Percentiles rank a stretch among this genome's conserved stretches.
Evolutionary conservation across 2,113 vertebrate genomes (phyloP).

Genomic region (Rhinichthys klamathensis): DNA sequence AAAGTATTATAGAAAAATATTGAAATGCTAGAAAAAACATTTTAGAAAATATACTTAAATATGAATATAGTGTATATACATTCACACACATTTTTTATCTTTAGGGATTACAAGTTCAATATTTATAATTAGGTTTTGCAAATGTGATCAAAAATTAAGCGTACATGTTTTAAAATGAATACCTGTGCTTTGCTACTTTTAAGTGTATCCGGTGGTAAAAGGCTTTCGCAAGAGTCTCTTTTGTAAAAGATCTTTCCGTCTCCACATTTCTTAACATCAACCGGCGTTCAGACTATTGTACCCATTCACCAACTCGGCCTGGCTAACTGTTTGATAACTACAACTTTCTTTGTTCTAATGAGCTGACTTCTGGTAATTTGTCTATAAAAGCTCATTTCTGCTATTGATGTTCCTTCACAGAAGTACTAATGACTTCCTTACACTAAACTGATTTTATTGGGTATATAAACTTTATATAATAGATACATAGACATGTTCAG

Average conservation of each 20-base stretch:
- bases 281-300: not conserved
- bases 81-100: too few species aligned
- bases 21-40: not conserved
- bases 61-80: too few species aligned
- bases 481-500: not conserved
- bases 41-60: not conserved
- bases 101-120: not conserved
- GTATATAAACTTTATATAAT: too few species aligned
- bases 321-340: not conserved
- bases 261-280: not conserved
- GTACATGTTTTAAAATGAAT: not conserved
- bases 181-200: not conserved
- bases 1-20: not conserved
- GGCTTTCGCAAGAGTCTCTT: not conserved
- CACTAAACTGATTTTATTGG: too few species aligned
- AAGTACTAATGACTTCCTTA: too few species aligned
- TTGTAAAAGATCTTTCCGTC: not conserved
- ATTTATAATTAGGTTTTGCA: not conserved
- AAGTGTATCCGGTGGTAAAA: not conserved
- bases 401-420: not conserved
- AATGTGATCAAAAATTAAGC: not conserved
- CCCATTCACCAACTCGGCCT: not conserved
- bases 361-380: not conserved
- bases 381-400: conserved; percentile 2
- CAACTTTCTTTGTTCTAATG: not conserved